Base-by-base conservation (phyloP, 1,140 invertebrate genomes). In the Cyphomyrmex costatus region DNA sequence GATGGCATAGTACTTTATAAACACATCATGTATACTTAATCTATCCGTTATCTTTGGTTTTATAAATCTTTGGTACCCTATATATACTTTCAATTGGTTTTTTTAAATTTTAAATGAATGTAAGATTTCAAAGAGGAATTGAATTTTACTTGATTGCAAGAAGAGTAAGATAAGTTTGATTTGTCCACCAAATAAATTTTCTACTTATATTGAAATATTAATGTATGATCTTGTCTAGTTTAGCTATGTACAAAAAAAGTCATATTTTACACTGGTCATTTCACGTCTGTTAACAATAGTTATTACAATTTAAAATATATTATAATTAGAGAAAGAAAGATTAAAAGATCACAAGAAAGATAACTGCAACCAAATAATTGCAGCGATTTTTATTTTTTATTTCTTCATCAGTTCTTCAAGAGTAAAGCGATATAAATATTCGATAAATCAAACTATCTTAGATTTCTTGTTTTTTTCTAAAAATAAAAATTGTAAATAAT, bases 1-100 rank as follows among this genome's bases (percentile, higher is more conserved):
- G 16, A 56, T 27, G 65, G 78, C 78, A 58, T 46, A 10, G 30
- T 80, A 80, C 78, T 80, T 70, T 36, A 80, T 27, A 70, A 27
- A 66, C 16, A 14, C n/a, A 12, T 10, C 49, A 65, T 49, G 10
- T 12, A 63, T 78, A 78, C 10, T 65, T 78, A 79, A 65, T 77
- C 14, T 60, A 7, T 78, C 8, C 27, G 10, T 30, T 79, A 21
- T 16, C 33, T 49, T 33, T 10, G 24, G 2, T 14, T 27, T 78
- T 46, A n/a, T 65, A 27, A 63, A 30, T 61, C 16, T 61, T 30
- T 6, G 24, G 6, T n/a, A n/a, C n/a, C n/a, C 16, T 21, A 58
- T 36, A 19, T 63, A 27, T 21, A n/a, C n/a, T 4, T 58, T 36
- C n/a, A 3, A 36, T 16, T 56, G 30, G 1, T 0, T 56, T 19